Base-by-base conservation (phyloP, 2,797 vertebrate genomes). In the Danio kyathit region DNA sequence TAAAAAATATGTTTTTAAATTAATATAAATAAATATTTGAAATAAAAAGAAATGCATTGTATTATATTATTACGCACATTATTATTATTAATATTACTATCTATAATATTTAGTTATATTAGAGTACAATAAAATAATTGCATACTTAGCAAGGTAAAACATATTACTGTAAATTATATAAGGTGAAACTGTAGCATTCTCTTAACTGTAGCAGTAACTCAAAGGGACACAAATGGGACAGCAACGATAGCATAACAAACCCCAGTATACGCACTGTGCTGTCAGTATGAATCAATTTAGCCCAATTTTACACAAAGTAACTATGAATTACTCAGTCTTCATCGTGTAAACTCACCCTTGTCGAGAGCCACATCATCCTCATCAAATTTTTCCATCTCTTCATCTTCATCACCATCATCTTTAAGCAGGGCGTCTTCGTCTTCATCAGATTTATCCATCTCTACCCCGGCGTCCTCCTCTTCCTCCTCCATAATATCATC, bases 401-500 rank as follows among this genome's bases (percentile, higher is more conserved):
- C 76, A 4, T 77, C 82, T 12, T 84, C 76, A 6, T 85, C 79
- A 71, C 13, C 79, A 13, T 84, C 72, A 6, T 85, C 83, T 67
- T 82, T 85, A 9, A 82, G 76, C 8, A 79, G 60, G 8, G 65
- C 74, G 65, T 94, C 95, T 12, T 93, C 94, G 66, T 91, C 93
- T 38, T 90, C 85, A 44, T 85, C 85, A 46, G 80, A 82, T 64
- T 87, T 84, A 76, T 86, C 86, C 78, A 87, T 92, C 7, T 85
- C 88, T 6, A 79, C 89, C 46, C 86, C 88, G 8, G 54, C 88
- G 67, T 89, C 94, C 11, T 88, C 94, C 9, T 95, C 94, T 67
- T 93, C 95, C 4, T 95, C 94, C 12, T 94, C 94, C 41, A 93
- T 94, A 7, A 94, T 90, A 46, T 95, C 96, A 14, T 95, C 89